Conservation (phyloP, 2,113 vertebrate genomes). For the Synchiropus splendidus region DNA sequence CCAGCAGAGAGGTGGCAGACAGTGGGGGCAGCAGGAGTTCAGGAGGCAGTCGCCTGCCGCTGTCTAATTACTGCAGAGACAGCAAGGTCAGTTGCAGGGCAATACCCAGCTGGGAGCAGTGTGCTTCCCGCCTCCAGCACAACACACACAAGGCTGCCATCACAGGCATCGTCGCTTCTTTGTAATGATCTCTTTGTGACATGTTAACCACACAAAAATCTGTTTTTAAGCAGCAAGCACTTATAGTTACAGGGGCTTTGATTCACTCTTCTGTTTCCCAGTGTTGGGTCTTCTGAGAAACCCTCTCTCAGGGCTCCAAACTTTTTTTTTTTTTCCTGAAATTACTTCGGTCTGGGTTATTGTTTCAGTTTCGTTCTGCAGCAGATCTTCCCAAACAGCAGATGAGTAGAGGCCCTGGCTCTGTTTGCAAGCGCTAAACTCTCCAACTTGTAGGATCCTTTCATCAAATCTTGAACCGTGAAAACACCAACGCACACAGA, state of each 20-base stretch:
- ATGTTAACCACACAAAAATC: slow-evolving; percentile 9
- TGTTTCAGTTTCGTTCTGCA: slow-evolving; percentile 26
- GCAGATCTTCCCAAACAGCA: slow-evolving; percentile 4
- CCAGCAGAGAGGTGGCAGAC: slow-evolving; percentile 34
- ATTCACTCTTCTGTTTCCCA: not conserved
- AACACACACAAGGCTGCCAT: slow-evolving; percentile 45
- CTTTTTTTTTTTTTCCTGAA: slow-evolving; percentile 6
- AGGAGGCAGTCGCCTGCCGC: slow-evolving; percentile 73
- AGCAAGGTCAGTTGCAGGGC: slow-evolving; percentile 72
- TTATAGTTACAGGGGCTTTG: not conserved
- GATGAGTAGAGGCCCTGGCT: slow-evolving; percentile 14
- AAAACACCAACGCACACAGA: slow-evolving; percentile 16
- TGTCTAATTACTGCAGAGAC: slow-evolving; percentile 76
- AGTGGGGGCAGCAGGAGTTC: slow-evolving; percentile 68
- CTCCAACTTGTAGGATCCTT: slow-evolving; percentile 25
- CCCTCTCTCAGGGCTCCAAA: slow-evolving; percentile 12
- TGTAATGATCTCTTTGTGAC: slow-evolving; percentile 8
- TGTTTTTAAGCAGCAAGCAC: no score
- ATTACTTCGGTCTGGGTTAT: slow-evolving; percentile 25
- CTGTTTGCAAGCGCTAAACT: slow-evolving; percentile 9
- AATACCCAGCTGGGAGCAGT: slow-evolving; percentile 74
- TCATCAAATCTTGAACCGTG: slow-evolving; percentile 20
- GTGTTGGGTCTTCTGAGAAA: slow-evolving; percentile 5
- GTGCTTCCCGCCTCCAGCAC: slow-evolving; percentile 61
- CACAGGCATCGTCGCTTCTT: slow-evolving; percentile 19